phyloP scores from a whole-genome alignment of 2,888 invertebrate genomes.

The Xylophagus ater region DNA sequence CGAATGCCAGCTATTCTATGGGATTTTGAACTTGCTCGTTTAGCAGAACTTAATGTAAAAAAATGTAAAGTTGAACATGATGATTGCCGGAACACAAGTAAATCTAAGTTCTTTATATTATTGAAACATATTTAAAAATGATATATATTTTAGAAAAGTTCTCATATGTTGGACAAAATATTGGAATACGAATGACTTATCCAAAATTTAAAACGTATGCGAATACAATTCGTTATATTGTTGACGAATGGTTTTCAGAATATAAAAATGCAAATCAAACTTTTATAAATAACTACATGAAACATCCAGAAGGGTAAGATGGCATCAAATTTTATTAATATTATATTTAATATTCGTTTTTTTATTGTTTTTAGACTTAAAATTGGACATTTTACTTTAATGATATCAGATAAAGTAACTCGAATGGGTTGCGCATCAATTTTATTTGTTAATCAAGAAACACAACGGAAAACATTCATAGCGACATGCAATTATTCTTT shows the following conservation, averaged over 20 bases:
- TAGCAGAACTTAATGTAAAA: conserved; percentile 21
- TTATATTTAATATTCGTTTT: not conserved
- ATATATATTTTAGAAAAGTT: conserved; percentile 10
- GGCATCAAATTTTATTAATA: not conserved
- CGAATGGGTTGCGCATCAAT: conserved; percentile 17
- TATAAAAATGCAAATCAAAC: conserved; percentile 11
- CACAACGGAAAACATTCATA: conserved; percentile 8
- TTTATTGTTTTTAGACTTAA: conserved; percentile 10
- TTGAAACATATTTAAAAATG: not conserved
- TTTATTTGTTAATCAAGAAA: conserved; percentile 7
- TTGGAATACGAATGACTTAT: conserved; percentile 6
- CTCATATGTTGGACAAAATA: conserved; percentile 20
- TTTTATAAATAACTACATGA: conserved; percentile 10
- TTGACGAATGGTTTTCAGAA: conserved; percentile 19
- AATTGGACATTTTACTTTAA: conserved; percentile 21
- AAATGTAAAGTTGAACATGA: conserved; percentile 18
- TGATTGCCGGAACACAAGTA: conserved; percentile 20
- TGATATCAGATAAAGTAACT: conserved; percentile 15
- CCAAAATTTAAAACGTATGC: conserved; percentile 2
- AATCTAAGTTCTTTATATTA: not conserved
- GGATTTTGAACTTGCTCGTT: conserved; percentile 18
- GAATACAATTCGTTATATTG: conserved; percentile 5
- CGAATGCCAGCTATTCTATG: conserved; percentile 20
- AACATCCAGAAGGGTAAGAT: conserved; percentile 13
- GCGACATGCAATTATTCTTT: conserved; percentile 20